A percentile compares a stretch with the other conserved stretches of the same genome.
Evolutionary conservation across 2,797 vertebrate species (phyloP).

Genomic region (Acanthurus leucopareius): DNA sequence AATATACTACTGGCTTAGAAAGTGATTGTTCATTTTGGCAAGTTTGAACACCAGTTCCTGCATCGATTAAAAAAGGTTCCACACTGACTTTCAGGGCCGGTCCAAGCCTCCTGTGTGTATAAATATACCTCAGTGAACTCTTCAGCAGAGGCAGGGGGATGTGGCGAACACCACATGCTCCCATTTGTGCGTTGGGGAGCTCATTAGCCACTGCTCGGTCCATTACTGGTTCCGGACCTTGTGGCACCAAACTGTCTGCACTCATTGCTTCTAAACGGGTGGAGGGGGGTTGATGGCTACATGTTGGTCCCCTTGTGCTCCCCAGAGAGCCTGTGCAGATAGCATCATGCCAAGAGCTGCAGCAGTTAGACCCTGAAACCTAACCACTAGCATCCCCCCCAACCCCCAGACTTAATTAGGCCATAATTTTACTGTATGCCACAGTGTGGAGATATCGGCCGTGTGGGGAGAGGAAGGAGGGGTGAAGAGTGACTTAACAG

Average conservation of each 20-base stretch:
- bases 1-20: background rate
- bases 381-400: conserved; percentile 58
- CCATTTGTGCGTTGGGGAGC: conserved; percentile 63
- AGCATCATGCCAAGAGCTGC: conserved; percentile 74
- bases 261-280: conserved; percentile 53
- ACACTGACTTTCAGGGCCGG: background rate
- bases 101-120: background rate
- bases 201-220: conserved; percentile 70
- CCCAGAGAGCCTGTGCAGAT: conserved; percentile 74
- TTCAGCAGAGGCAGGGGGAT: conserved; percentile 24
- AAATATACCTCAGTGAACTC: conserved; percentile 10
- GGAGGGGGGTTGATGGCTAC: conserved; percentile 27
- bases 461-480: conserved; percentile 45
- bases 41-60: conserved; percentile 4
- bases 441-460: conserved; percentile 64
- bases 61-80: conserved; percentile 2
- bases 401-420: conserved; percentile 76
- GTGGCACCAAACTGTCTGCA: conserved; percentile 84
- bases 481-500: conserved; percentile 50
- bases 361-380: conserved; percentile 77
- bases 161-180: conserved; percentile 52
- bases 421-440: conserved; percentile 83
- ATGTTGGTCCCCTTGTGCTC: conserved; percentile 55
- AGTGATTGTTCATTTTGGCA: background rate
- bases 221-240: conserved; percentile 75